Evolutionary conservation across 2,797 vertebrate species (phyloP), one percentile per base, ranked within the genome.

Genomic region (Chrysocyon brachyurus): DNA sequence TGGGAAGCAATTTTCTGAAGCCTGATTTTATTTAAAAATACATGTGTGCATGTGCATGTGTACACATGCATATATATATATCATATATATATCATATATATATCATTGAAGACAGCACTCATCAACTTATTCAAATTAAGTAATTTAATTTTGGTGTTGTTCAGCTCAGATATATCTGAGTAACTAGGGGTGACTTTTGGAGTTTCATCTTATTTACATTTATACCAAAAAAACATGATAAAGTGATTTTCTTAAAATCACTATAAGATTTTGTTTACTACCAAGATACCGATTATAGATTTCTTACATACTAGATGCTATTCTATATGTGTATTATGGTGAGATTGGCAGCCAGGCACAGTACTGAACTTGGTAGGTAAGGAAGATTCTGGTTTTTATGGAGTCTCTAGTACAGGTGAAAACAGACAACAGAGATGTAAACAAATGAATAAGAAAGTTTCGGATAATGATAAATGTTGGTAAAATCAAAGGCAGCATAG

Each of bases 1-100:
- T 89, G 4, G 7, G 14, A 89, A 73, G n/a, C 24, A 90, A 77
- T 21, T 96, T 85, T 93, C 54, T 86, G 59, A 88, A 90, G 28
- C 10, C 89, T 52, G 33, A 46, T 81, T 64, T 91, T 77, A 1
- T 90, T 90, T 1, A 57, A 89, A 83, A 68, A 68, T 68, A 54
- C 12, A 15, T 64, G 24, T 52, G 40, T 49, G 63, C 14, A 28
- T 64, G 59, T 61, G 59, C 2, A 11, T 61, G 24, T 61, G 9
- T 59, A 9, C 22, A 21, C 22, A 24, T 61, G 12, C 11, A 52
- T 12, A 56, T 6, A 19, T 33, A 19, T 24, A 49, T 68, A 36
- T 36, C n/a, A 36, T 36, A 36, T 36, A 36, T 36, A 36, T 36
- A 36, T 36, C n/a, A n/a, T n/a, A n/a, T n/a, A n/a, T 33, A 19